These are phyloP conservation scores for Sisyra terminalis DNA, from an alignment of 2,888 invertebrate species.

Conservation along the genomic window DNA sequence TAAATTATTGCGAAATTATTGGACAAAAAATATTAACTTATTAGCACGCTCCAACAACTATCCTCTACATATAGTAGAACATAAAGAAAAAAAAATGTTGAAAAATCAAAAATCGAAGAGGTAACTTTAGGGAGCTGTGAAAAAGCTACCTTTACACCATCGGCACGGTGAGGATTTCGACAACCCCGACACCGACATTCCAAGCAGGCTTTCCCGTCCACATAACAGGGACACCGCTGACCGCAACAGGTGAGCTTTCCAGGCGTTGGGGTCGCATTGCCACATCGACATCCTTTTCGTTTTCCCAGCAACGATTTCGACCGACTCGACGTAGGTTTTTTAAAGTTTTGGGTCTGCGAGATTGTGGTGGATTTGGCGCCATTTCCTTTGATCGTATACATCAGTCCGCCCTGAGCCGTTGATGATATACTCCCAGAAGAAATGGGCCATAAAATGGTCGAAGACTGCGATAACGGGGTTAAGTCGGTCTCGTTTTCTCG, in stretches of 20 bases:
- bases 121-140: conserved; percentile 5
- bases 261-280: conserved; percentile 75
- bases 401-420: neutral
- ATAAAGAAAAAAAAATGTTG: too few species aligned
- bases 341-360: neutral
- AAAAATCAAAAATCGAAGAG: neutral
- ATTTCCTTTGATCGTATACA: neutral
- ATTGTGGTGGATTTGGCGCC: neutral
- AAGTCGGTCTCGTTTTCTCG: conserved; percentile 32
- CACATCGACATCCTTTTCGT: conserved; percentile 74
- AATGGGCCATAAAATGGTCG: too few species aligned
- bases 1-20: too few species aligned
- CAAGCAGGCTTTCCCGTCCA: conserved; percentile 73
- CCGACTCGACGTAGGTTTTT: conserved; percentile 3
- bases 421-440: conserved; percentile 7
- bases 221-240: conserved; percentile 87
- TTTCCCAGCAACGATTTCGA: neutral
- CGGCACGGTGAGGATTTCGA: conserved; percentile 74
- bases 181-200: conserved; percentile 88
- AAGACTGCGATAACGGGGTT: too few species aligned
- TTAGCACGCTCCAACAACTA: too few species aligned
- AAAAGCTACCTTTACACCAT: conserved; percentile 55
- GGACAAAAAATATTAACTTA: too few species aligned
- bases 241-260: conserved; percentile 88
- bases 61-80: too few species aligned